Evolutionary conservation across 2,113 vertebrate species (phyloP), one percentile per base, ranked within the genome.

Genomic region (Phrynocephalus versicolor): DNA sequence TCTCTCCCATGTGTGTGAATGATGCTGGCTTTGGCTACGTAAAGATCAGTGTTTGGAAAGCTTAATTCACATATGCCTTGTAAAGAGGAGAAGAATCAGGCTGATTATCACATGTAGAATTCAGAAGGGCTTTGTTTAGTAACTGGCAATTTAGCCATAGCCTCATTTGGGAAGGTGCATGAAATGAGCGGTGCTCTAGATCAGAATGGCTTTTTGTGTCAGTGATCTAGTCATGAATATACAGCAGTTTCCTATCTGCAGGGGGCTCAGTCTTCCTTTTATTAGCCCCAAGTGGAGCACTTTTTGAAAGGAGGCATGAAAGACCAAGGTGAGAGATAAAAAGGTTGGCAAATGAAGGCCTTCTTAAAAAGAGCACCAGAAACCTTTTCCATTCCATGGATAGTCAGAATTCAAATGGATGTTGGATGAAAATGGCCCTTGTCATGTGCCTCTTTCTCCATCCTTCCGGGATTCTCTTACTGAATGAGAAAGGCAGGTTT

Each of bases 381-480:
- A 70, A 55, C 35, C 2, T 8, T 82, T 55, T 86, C 89, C 76
- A 83, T 81, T 69, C 45, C 87, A 83, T 76, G 70, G 89, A 90
- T 35, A 80, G 57, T 45, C 27, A 86, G 78, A 88, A 81, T 94
- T 88, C 85, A 94, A 88, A 88, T 71, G 75, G n/a, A 67, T 92
- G 89, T 90, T 37, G 91, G 92, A 88, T 83, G 41, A 85, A 70
- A 85, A 84, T 83, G 39, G 64, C 88, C 78, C 67, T 74, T 82
- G 64, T 57, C 93, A n/a, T n/a, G n/a, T 88, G 87, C 90, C 81
- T 87, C 77, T 90, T 74, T 75, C 30, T 57, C 91, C 85, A 51
- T 93, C 92, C 91, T 92, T 89, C 79, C 84, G 86, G 83, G 79
- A 30, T 89, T 93, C 82, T 88, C 78, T 90, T 79, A 83, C 69